A percentile compares a stretch with the other conserved stretches of the same genome.
Evolutionary conservation across 64 coral and sea anemone species (phyloP).

Genomic region (Porites australiensis): DNA sequence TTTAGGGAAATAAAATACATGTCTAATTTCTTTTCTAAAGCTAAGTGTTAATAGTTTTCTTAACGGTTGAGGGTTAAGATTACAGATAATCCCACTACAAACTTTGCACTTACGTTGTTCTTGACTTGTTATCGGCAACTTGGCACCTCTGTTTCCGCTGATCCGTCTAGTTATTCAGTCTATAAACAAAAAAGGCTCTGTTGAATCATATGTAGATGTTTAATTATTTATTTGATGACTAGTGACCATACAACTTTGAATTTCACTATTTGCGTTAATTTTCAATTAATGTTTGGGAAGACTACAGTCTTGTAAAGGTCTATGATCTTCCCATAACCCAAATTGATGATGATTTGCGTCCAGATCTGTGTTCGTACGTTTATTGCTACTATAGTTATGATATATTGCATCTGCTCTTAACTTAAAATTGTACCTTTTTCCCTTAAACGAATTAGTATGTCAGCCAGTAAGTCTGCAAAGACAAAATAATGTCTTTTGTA

Average conservation of each 20-base stretch:
- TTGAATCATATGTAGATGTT: not conserved
- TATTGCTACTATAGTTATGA: no score
- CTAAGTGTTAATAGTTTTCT: not conserved
- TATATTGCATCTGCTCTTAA: not conserved
- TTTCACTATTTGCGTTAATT: not conserved
- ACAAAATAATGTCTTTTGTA: no score
- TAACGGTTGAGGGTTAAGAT: no score
- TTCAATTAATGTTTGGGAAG: not conserved
- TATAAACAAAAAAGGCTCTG: not conserved
- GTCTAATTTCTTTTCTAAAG: not conserved
- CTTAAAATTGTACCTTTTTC: not conserved
- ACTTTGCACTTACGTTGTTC: not conserved
- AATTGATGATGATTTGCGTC: no score
- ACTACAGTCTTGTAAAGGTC: no score
- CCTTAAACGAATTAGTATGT: not conserved
- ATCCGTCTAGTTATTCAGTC: not conserved
- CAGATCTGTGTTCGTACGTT: no score
- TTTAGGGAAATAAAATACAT: not conserved
- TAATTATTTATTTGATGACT: constrained; percentile 1
- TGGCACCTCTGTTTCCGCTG: not conserved
- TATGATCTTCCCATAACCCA: no score
- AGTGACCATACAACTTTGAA: not conserved
- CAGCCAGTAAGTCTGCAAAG: no score
- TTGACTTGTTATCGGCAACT: not conserved
- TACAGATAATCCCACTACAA: not conserved